Conservation (phyloP, 64 coral and sea anemone species). For the Montipora foliosa region DNA sequence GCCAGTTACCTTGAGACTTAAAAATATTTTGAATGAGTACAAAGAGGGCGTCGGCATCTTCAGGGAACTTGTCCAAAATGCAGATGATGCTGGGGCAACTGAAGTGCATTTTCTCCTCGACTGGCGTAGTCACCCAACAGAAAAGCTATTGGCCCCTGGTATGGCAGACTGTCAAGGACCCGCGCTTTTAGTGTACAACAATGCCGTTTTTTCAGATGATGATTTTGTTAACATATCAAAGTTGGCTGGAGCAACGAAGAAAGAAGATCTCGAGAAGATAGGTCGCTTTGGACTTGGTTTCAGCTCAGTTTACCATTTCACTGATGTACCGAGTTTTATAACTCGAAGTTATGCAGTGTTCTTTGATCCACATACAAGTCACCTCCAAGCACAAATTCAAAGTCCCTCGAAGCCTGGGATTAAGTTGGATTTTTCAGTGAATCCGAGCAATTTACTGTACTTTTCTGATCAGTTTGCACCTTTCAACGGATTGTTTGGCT, state of each 20-base stretch:
- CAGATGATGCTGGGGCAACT: slow-evolving; percentile 94
- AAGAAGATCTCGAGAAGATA: slow-evolving; percentile 87
- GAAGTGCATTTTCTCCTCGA: slow-evolving; percentile 90
- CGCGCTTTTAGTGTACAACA: slow-evolving; percentile 81
- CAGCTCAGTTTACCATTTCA: slow-evolving; percentile 95
- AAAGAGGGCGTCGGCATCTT: slow-evolving; percentile 93
- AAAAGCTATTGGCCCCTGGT: slow-evolving; percentile 67
- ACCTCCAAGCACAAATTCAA: slow-evolving; percentile 55
- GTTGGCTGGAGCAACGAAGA: slow-evolving; percentile 90
- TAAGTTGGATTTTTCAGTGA: slow-evolving; percentile 66
- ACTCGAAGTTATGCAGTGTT: slow-evolving; percentile 68
- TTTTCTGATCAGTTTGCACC: slow-evolving; percentile 85
- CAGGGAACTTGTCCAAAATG: slow-evolving; percentile 91
- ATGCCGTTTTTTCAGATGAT: slow-evolving; percentile 80
- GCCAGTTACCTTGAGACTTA: slow-evolving; percentile 76
- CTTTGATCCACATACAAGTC: slow-evolving; percentile 84
- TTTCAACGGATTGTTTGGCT: slow-evolving; percentile 88
- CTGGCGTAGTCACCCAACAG: slow-evolving; percentile 68
- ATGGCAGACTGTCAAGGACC: slow-evolving; percentile 90
- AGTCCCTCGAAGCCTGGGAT: slow-evolving; percentile 81
- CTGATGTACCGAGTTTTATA: slow-evolving; percentile 90
- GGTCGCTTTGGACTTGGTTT: slow-evolving; percentile 96
- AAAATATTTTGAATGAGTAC: slow-evolving; percentile 88
- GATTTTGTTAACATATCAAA: slow-evolving; percentile 90
- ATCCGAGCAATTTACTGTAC: slow-evolving; percentile 26